Conservation (phyloP, 2,888 invertebrate species). For the Oligia latruncula region DNA sequence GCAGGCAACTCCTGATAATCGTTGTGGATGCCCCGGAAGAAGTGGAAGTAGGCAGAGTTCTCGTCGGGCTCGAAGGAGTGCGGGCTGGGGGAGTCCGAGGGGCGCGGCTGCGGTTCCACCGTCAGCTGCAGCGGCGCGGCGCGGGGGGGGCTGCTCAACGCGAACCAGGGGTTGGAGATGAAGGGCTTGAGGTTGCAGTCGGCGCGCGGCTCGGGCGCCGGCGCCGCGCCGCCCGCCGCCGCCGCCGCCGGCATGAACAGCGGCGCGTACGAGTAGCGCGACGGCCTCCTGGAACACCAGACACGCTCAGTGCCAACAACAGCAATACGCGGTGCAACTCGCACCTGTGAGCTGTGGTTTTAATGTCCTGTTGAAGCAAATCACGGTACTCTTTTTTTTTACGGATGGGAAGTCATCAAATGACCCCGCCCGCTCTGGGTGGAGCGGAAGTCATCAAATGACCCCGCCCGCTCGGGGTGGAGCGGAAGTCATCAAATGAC, state of each 20-base stretch:
- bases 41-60: slow-evolving; percentile 83
- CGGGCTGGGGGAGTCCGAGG: slow-evolving; percentile 75
- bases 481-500: too few relatives aligned
- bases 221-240: slow-evolving; percentile 15
- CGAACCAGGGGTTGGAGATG: slow-evolving; percentile 66
- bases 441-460: too few relatives aligned
- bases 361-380: not conserved
- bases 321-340: not conserved
- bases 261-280: slow-evolving; percentile 74
- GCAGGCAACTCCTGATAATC: slow-evolving; percentile 81
- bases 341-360: too few relatives aligned
- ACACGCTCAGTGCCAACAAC: not conserved
- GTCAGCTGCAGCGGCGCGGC: slow-evolving; percentile 63
- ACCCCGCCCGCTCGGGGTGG: too few relatives aligned
- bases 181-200: slow-evolving; percentile 66
- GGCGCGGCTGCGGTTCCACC: slow-evolving; percentile 68
- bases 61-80: slow-evolving; percentile 80
- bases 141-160: slow-evolving; percentile 52
- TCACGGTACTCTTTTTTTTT: not conserved
- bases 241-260: slow-evolving; percentile 59
- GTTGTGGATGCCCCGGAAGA: slow-evolving; percentile 83
- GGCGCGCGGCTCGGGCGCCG: slow-evolving; percentile 40
- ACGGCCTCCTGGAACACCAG: slow-evolving; percentile 70
- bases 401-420: too few relatives aligned
- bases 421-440: too few relatives aligned